Evolutionary conservation across 2,113 vertebrate genomes (phyloP).

Genomic region (Telmatochromis brichardi): DNA sequence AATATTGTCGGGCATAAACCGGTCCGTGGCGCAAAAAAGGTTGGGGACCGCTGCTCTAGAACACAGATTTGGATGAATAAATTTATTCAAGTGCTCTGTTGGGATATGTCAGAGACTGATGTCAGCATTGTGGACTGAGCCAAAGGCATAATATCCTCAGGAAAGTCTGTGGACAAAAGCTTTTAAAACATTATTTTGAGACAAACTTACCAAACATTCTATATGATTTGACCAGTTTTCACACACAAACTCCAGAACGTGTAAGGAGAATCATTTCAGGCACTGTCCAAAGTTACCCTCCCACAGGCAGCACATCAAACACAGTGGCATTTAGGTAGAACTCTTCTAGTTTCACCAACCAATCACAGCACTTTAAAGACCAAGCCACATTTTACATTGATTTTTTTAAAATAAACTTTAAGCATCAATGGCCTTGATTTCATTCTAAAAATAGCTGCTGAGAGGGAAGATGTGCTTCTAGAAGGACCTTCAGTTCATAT

Average conservation of each 20-base stretch:
- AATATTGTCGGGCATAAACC: fast-evolving
- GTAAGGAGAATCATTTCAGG: neutral
- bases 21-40: fast-evolving
- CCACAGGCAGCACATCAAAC: neutral
- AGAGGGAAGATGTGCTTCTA: neutral
- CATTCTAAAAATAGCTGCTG: neutral
- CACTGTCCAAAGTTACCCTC: neutral
- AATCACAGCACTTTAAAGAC: neutral
- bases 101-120: neutral
- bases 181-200: neutral
- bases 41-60: fast-evolving
- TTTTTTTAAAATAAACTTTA: neutral
- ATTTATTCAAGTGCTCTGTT: neutral
- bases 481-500: neutral
- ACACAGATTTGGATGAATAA: neutral
- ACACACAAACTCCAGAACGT: neutral
- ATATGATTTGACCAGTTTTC: neutral
- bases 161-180: neutral
- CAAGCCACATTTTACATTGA: neutral
- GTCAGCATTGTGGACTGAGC: neutral
- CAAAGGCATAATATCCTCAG: neutral
- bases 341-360: neutral
- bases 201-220: neutral
- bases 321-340: neutral
- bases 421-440: neutral